Evolutionary conservation across 2,113 vertebrate genomes (phyloP).

Genomic region (Cynopterus brachyotis): DNA sequence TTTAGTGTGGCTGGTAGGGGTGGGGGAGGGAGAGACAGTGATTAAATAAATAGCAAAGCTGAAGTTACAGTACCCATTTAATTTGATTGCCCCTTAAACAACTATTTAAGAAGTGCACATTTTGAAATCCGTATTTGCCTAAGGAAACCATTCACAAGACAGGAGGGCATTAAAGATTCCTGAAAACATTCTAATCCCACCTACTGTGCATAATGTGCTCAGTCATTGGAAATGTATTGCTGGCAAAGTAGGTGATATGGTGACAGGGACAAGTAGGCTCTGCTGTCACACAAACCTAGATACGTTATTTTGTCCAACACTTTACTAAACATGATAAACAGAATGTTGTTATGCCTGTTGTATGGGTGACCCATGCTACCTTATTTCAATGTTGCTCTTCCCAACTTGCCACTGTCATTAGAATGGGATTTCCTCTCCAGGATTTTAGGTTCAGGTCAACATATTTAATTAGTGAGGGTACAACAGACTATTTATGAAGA

Average conservation of each 20-base stretch:
- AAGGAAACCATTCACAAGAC: constrained; percentile 18
- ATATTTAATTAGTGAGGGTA: neutral
- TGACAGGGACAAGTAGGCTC: constrained; percentile 64
- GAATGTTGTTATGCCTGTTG: constrained; percentile 6
- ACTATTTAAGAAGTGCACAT: neutral
- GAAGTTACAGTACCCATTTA: neutral
- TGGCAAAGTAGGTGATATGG: constrained; percentile 44
- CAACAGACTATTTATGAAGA: neutral
- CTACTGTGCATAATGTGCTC: constrained; percentile 61
- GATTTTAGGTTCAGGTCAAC: neutral
- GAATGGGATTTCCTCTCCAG: neutral
- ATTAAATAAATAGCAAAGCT: neutral
- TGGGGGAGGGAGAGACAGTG: neutral
- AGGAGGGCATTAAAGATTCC: constrained; percentile 22
- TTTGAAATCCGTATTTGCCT: neutral
- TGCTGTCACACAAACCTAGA: constrained; percentile 56
- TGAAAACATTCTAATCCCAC: constrained; percentile 50
- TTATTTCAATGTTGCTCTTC: neutral
- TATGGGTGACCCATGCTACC: constrained; percentile 1
- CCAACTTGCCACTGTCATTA: neutral
- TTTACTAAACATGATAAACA: constrained; percentile 23
- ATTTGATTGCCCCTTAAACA: neutral
- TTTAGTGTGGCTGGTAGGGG: neutral
- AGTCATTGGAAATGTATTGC: constrained; percentile 69
- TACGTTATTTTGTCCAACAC: constrained; percentile 6